Evolutionary conservation across 2,113 vertebrate genomes (phyloP).

Genomic region (Lophura nycthemera): DNA sequence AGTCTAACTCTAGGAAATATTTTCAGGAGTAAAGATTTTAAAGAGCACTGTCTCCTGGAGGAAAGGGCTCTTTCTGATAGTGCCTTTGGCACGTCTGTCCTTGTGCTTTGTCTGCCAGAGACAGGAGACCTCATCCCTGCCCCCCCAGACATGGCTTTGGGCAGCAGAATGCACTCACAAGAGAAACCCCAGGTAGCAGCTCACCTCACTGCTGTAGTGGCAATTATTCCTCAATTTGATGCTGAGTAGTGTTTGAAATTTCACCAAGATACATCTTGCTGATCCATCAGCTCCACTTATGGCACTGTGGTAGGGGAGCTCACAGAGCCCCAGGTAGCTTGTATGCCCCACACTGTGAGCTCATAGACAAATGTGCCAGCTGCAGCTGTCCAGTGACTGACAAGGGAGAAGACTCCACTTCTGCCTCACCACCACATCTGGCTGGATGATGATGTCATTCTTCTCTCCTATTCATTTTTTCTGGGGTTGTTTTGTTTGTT

Average conservation of each 20-base stretch:
- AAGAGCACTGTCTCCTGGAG: not conserved
- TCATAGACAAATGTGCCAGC: rapidly evolving
- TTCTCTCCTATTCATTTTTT: not conserved
- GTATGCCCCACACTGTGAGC: rapidly evolving
- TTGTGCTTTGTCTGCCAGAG: not conserved
- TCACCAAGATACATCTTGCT: not conserved
- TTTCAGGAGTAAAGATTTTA: not conserved
- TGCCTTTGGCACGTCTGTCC: not conserved
- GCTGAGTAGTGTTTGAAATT: not conserved
- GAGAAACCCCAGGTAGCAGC: not conserved
- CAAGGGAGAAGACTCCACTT: not conserved
- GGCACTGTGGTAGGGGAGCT: not conserved
- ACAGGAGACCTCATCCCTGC: not conserved
- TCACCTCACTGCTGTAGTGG: not conserved
- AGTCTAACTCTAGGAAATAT: not conserved
- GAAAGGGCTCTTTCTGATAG: not conserved
- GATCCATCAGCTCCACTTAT: not conserved
- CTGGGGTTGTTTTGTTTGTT: not conserved
- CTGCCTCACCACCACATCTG: not conserved
- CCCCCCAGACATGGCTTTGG: not conserved
- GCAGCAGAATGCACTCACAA: not conserved
- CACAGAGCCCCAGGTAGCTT: not conserved
- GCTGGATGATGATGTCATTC: not conserved
- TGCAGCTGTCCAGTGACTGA: not conserved
- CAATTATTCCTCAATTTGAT: not conserved